Conservation (phyloP, 2,888 invertebrate species). For the Hydraecia micacea region DNA sequence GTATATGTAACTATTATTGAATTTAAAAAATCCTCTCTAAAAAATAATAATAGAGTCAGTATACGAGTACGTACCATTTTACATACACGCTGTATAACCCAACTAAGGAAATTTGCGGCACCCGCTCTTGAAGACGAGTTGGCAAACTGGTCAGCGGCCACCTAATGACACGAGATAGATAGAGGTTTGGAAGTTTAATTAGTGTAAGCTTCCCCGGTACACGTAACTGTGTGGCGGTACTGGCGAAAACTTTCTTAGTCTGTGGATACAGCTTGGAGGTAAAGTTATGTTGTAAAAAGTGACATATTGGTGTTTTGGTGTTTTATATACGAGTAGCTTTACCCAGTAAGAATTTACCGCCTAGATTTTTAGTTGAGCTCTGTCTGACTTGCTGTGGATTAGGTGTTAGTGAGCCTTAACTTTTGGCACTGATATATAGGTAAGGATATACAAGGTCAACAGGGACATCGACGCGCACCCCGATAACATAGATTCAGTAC, state of each 20-base stretch:
- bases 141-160: conserved; percentile 28
- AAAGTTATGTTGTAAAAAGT: conserved; percentile 5
- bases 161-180: conserved; percentile 14
- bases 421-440: background rate
- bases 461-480: too few species aligned
- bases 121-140: conserved; percentile 8
- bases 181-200: conserved; percentile 47
- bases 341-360: background rate
- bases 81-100: background rate
- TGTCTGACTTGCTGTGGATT: background rate
- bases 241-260: conserved; percentile 20
- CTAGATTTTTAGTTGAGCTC: background rate
- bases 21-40: background rate
- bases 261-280: conserved; percentile 6
- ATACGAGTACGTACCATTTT: background rate
- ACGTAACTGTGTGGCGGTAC: conserved; percentile 3
- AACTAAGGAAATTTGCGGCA: conserved; percentile 8
- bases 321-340: background rate
- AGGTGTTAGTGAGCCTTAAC: background rate
- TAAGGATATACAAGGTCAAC: background rate
- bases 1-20: too few species aligned
- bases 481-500: too few species aligned
- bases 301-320: background rate
- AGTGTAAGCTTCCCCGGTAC: conserved; percentile 7
- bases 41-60: background rate